These are phyloP conservation scores for Drosophila virilis DNA, from an alignment of 1,140 invertebrate genomes.

Conservation along the genomic window DNA sequence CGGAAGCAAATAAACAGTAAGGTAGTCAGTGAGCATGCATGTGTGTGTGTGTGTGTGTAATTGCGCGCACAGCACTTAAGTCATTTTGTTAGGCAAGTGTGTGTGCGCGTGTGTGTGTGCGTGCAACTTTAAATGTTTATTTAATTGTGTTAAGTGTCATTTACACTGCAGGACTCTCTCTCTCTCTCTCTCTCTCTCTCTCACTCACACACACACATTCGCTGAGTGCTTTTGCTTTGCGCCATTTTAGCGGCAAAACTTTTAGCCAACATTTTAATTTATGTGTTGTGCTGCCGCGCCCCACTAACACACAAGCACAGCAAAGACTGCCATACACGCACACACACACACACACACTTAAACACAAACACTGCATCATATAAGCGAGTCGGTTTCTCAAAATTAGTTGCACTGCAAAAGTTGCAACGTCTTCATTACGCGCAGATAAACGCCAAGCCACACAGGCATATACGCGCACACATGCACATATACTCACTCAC, in stretches of 20 bases:
- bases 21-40: conserved; percentile 19
- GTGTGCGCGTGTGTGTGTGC: conserved; percentile 20
- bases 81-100: conserved; percentile 28
- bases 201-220: background rate
- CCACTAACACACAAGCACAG: background rate
- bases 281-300: conserved; percentile 58
- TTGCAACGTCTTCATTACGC: conserved; percentile 75
- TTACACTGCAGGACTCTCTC: conserved; percentile 51
- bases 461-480: background rate
- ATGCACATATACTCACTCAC: background rate
- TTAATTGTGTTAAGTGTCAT: conserved; percentile 83
- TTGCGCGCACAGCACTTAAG: conserved; percentile 56
- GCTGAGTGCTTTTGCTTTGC: conserved; percentile 22
- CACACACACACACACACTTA: conserved; percentile 2
- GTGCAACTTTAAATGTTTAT: conserved; percentile 79
- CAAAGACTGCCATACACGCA: background rate
- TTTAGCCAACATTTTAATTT: conserved; percentile 82
- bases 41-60: conserved; percentile 30
- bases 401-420: conserved; percentile 74
- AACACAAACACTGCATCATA: background rate
- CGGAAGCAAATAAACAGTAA: conserved; percentile 10
- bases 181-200: background rate
- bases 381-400: conserved; percentile 52
- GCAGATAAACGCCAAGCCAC: conserved; percentile 48
- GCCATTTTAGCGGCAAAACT: conserved; percentile 74